Percentiles rank a stretch among this genome's conserved stretches.
These are phyloP conservation scores for Crenuchus spilurus DNA, from an alignment of 2,797 vertebrate genomes.

Conservation along the genomic window DNA sequence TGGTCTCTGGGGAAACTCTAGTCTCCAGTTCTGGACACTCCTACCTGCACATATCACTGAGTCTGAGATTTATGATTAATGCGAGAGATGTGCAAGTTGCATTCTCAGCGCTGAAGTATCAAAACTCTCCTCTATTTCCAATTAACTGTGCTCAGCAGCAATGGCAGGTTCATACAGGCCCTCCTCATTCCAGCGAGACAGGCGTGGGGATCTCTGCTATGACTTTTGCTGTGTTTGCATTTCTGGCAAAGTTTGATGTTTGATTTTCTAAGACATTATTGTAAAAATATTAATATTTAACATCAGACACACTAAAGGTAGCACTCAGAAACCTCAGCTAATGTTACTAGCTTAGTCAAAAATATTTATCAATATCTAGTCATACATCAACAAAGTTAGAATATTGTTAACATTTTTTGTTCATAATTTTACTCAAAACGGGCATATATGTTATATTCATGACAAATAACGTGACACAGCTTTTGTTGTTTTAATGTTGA, in stretches of 20 bases:
- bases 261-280: too few relatives aligned
- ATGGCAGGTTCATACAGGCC: slow-evolving; percentile 43
- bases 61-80: slow-evolving; percentile 33
- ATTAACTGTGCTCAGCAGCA: slow-evolving; percentile 62
- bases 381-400: too few relatives aligned
- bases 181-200: slow-evolving; percentile 43
- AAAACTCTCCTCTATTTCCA: slow-evolving; percentile 49
- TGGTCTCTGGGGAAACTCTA: not conserved
- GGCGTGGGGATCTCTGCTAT: slow-evolving; percentile 50
- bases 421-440: too few relatives aligned
- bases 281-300: slow-evolving; percentile 63
- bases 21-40: not conserved
- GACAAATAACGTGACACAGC: too few relatives aligned
- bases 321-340: too few relatives aligned
- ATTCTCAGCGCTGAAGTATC: slow-evolving; percentile 21
- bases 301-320: too few relatives aligned
- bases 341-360: too few relatives aligned
- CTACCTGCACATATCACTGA: slow-evolving; percentile 32
- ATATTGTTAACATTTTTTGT: too few relatives aligned
- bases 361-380: too few relatives aligned
- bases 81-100: slow-evolving; percentile 23
- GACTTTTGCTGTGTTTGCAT: slow-evolving; percentile 66
- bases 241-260: slow-evolving; percentile 65
- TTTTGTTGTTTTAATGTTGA: too few relatives aligned
- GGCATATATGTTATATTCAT: too few relatives aligned